Conservation (phyloP, 1,140 invertebrate genomes). For the Lamellibrachia luymesi region DNA sequence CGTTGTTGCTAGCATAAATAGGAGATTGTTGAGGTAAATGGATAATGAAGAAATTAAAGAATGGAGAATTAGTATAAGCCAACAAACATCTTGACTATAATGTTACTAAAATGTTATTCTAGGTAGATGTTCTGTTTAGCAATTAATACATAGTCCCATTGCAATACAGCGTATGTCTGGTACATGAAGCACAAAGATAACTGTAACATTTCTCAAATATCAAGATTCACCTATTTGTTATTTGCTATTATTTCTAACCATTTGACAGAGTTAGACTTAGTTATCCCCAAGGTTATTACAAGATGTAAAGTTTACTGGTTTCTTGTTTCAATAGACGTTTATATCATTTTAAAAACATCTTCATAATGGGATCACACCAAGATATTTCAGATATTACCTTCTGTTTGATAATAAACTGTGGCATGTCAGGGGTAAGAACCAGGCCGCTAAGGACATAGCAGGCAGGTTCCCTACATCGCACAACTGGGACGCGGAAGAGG, state of each 20-base stretch:
- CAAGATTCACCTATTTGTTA: too few species aligned
- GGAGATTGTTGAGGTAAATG: too few species aligned
- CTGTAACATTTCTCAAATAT: too few species aligned
- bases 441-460: conserved; percentile 56
- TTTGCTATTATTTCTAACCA: neutral
- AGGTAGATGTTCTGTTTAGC: neutral
- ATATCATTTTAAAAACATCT: neutral
- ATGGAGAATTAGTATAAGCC: neutral
- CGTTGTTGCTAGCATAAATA: too few species aligned
- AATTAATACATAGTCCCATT: neutral
- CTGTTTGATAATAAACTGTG: neutral
- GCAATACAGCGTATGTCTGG: neutral
- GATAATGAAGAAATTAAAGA: too few species aligned
- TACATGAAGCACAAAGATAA: neutral
- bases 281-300: neutral
- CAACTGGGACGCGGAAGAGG: conserved; percentile 75
- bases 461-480: conserved; percentile 61
- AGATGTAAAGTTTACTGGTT: neutral
- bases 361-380: neutral
- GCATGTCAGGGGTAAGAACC: conserved; percentile 49
- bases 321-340: neutral
- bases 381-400: neutral
- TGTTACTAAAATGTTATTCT: neutral
- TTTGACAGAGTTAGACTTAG: neutral
- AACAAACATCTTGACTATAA: neutral